Evolutionary conservation across 2,797 vertebrate species (phyloP), one percentile per base, ranked within the genome.

Genomic region (Columba guinea): DNA sequence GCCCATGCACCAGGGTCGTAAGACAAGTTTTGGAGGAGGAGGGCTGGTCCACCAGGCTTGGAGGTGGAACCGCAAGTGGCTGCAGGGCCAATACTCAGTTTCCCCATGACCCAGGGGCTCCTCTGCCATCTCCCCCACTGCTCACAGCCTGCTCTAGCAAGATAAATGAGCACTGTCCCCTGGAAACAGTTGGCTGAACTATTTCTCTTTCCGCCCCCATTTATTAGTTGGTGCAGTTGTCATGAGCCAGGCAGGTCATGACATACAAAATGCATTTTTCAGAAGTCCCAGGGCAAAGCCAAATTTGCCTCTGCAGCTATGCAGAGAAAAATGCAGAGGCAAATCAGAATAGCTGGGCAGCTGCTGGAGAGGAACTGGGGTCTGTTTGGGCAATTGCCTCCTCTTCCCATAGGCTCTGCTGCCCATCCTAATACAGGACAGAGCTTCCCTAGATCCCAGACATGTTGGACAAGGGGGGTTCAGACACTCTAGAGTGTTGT

Each of bases 191-290:
- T 96, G 96, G 88, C 91, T 84, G 81, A 96, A 88, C 96, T 96
- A 94, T 97, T 97, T 95, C 96, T 95, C 89, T 95, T 95, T 95
- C 93, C 81, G 0, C 92, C 86, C 81, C 92, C 89, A 87, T 95
- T 95, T 96, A 94, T 94, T 96, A 93, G 90, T 75, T 95, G 87
- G 75, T 94, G 91, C 95, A 95, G 90, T 96, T 96, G 93, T 95
- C 90, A 69, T 22, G 9, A 95, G 86, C 85, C 86, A 89, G 86
- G 95, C 95, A 94, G 95, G 94, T 96, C 95, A 93, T 87, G 96
- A 97, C 93, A 94, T 39, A 94, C 32, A 93, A 92, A 81, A 93
- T 67, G 68, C 73, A 85, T 95, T 92, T 96, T 94, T 94, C 89
- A 93, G 86, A 87, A 95, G 78, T 84, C 87, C 90, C 62, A 75